Evolutionary conservation across 1,140 invertebrate genomes (phyloP), one percentile per base, ranked within the genome.

Genomic region (Macrosteles quadrilineatus): DNA sequence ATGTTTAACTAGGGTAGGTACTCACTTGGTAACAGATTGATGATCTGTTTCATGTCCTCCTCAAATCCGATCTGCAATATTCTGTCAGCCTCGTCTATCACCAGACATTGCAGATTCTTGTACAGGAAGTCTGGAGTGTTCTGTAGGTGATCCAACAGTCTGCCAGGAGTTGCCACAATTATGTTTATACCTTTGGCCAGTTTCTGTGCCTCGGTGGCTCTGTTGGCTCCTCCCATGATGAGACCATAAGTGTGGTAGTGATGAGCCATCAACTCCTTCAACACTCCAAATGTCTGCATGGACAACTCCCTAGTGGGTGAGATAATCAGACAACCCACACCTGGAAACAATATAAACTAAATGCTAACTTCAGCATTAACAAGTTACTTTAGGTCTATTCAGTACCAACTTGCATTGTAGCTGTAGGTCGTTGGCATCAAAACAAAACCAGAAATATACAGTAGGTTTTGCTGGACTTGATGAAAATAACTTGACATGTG

Each of bases 31-130:
- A 99, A 83, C 64, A 98, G 80, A 77, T 92, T 92, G 23, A 99
- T 90, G 75, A 99, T 99, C 83, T 97, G 92, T 80, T 97, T 98
- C 78, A 99, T 89, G 81, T 99, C 98, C 79, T 98, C 95, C 84
- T 99, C 98, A 83, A 99, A 99, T 71, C 98, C 98, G 81, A 99
- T 95, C 79, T 99, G 97, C 66, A 99, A 83, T 79, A 99, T 98
- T 77, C 97, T 85, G 83, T 99, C 98, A 53, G 98, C 98, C 85
- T 99, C 98, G 84, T 99, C 98, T 80, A 99, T 98, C 21, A 99
- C 87, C 9, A 99, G 83, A 83, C 96, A 98, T 76, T 98, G 94
- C 6, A 99, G 83, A 81, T 99, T 99, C 85, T 98, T 98, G 73
- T 88, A 96, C 31, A 98, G 80, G 79, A 99, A 99, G 73, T 96